These are phyloP conservation scores for Zoroaster sp. DNA, from an alignment of 53 echinoderm and acorn worm genomes.

Conservation along the genomic window DNA sequence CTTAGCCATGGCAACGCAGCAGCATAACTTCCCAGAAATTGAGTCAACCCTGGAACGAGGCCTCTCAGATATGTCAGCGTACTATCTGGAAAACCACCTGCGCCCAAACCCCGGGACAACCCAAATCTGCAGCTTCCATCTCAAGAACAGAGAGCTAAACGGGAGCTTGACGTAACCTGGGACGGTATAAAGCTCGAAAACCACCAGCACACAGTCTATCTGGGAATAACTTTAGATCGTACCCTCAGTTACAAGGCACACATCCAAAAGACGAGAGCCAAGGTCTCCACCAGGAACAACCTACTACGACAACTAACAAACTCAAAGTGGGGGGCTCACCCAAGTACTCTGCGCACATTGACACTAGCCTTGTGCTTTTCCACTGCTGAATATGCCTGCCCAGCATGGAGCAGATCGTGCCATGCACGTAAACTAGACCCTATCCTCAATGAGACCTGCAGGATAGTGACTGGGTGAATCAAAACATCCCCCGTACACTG, in stretches of 20 bases:
- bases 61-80: too few relatives aligned
- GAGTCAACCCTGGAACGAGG: too few relatives aligned
- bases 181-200: neutral
- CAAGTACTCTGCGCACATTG: constrained; percentile 8
- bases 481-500: too few relatives aligned
- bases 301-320: neutral
- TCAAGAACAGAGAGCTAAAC: constrained; percentile 6
- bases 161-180: neutral
- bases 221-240: neutral
- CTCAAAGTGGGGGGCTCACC: neutral
- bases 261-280: neutral
- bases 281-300: constrained; percentile 19
- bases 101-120: neutral
- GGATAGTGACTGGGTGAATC: too few relatives aligned
- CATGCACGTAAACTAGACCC: too few relatives aligned
- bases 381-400: constrained; percentile 51
- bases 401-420: constrained; percentile 40
- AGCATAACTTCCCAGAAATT: neutral
- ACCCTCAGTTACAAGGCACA: constrained; percentile 13
- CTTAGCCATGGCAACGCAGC: neutral
- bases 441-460: too few relatives aligned
- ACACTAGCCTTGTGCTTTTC: constrained; percentile 26
- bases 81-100: neutral
- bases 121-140: neutral
- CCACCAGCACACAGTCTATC: neutral